A percentile compares a stretch with the other conserved stretches of the same genome.
Conservation (phyloP, 2,888 invertebrate genomes). For the Drosophila recens region DNA sequence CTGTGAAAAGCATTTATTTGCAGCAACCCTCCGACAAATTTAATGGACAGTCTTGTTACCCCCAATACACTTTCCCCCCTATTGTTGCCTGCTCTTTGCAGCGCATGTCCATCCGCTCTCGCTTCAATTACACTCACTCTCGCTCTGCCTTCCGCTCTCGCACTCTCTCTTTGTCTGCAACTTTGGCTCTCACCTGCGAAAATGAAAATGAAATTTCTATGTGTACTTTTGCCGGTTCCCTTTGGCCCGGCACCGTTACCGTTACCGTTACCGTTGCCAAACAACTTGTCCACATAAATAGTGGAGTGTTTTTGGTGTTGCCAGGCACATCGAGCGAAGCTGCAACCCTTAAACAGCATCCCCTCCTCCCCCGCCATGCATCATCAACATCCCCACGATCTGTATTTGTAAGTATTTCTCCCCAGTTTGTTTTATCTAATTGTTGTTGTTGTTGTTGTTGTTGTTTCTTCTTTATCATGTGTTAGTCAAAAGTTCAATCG, state of each 20-base stretch:
- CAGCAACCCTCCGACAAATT: slow-evolving; percentile 53
- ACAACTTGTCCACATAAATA: slow-evolving; percentile 45
- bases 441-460: slow-evolving; percentile 30
- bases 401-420: slow-evolving; percentile 4
- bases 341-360: slow-evolving; percentile 65
- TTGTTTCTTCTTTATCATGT: slow-evolving; percentile 69
- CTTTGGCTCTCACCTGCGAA: slow-evolving; percentile 70
- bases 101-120: slow-evolving; percentile 62
- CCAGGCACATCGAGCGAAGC: slow-evolving; percentile 59
- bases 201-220: slow-evolving; percentile 76
- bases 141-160: slow-evolving; percentile 14
- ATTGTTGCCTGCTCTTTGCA: slow-evolving; percentile 18
- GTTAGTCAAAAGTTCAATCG: slow-evolving; percentile 73
- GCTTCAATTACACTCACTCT: slow-evolving; percentile 9
- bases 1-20: slow-evolving; percentile 35
- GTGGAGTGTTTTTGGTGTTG: slow-evolving; percentile 66
- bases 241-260: slow-evolving; percentile 15
- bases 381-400: slow-evolving; percentile 4
- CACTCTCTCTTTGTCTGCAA: slow-evolving; percentile 10
- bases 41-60: slow-evolving; percentile 26
- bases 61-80: not conserved
- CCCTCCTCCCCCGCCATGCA: not conserved
- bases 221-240: slow-evolving; percentile 52
- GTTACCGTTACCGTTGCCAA: slow-evolving; percentile 5
- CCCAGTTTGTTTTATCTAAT: slow-evolving; percentile 32